Evolutionary conservation across 2,888 invertebrate species (phyloP), one percentile per base, ranked within the genome.

Genomic region (Icerya purchasi): DNA sequence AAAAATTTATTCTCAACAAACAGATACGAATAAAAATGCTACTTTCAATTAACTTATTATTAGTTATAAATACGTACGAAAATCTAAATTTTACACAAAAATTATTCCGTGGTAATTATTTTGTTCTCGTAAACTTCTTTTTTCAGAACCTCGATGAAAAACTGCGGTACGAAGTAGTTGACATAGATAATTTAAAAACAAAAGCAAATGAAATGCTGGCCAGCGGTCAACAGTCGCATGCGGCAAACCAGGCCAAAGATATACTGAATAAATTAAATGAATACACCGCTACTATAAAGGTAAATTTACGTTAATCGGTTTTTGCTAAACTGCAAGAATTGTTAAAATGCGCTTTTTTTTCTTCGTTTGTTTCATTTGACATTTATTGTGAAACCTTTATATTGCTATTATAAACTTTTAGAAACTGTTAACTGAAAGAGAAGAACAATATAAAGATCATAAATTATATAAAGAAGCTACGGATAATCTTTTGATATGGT

Each of bases 381-480:
- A 10, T 50, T 50, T 50, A 50, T 50, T 10, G n/a, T 50, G 50
- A 14, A 50, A 14, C 10, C n/a, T 50, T 50, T n/a, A 50, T n/a
- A 14, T 50, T 10, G 10, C n/a, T n/a, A n/a, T n/a, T n/a, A n/a
- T n/a, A n/a, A n/a, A n/a, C n/a, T 68, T 69, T 56, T 63, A 75
- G 72, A 82, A 81, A 69, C 69, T 90, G 36, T 73, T 89, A 18
- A 74, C 77, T 1, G 86, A 89, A 68, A 78, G 89, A 20, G 88
- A 89, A 70, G 83, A 84, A 67, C 87, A 91, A 68, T 89, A 85
- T 68, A 82, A 84, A 68, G 89, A 92, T 70, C 91, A 92, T 68
- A 80, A 86, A 63, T 71, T 83, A 1, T 94, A 91, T 70, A 92
- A 92, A 69, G 91, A 91, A 72, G 87, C 91, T 3, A 84, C 87